phyloP scores from a whole-genome alignment of 2,797 vertebrate genomes.

The Pyrocephalus nanus region DNA sequence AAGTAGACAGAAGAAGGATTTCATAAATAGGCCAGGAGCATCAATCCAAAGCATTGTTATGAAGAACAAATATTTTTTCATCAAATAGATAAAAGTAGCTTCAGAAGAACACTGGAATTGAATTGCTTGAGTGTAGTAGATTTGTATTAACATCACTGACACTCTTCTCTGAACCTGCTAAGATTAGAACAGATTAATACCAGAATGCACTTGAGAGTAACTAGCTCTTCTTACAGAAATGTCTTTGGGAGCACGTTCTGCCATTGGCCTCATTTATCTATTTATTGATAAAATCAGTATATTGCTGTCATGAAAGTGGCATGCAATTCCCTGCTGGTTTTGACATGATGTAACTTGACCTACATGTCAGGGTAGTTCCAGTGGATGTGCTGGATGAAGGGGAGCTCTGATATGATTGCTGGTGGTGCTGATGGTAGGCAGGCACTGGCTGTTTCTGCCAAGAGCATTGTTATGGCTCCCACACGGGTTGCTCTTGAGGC shows the following conservation, averaged over 20 bases:
- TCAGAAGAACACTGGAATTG: neutral
- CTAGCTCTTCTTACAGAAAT: neutral
- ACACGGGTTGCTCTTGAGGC: neutral
- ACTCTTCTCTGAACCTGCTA: neutral
- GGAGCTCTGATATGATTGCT: accelerated
- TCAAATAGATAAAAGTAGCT: neutral
- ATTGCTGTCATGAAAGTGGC: neutral
- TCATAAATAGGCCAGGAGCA: neutral
- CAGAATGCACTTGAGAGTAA: neutral
- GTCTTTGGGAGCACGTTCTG: accelerated
- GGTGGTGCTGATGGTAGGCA: neutral
- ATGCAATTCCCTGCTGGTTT: neutral
- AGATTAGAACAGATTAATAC: neutral
- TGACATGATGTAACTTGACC: neutral
- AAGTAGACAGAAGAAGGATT: neutral
- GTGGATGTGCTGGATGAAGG: accelerated
- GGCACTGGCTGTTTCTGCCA: neutral
- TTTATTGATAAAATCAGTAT: neutral
- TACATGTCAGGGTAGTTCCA: accelerated
- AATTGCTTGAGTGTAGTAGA: neutral
- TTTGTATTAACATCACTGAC: neutral
- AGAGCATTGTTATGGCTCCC: neutral
- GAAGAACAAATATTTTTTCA: neutral
- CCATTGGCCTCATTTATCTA: neutral
- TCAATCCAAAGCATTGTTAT: neutral